phyloP scores from a whole-genome alignment of 2,888 invertebrate genomes.

The Agrilus cyanescens region DNA sequence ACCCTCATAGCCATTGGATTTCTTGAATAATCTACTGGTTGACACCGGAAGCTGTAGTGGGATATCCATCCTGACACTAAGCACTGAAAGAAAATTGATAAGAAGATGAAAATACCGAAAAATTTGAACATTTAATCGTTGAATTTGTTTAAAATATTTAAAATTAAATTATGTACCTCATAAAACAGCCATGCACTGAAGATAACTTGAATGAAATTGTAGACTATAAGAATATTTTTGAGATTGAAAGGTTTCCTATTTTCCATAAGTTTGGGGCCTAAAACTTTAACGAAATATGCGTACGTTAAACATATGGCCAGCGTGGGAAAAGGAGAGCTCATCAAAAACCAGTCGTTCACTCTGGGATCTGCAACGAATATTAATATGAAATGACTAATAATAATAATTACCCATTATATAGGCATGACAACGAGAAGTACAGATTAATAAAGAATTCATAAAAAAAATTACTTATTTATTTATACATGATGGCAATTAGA shows the following conservation, averaged over 20 bases:
- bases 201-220: constrained; percentile 81
- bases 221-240: constrained; percentile 64
- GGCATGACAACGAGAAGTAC: not conserved
- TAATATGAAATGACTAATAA: not conserved
- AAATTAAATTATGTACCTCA: constrained; percentile 74
- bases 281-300: constrained; percentile 66
- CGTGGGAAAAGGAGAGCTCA: constrained; percentile 82
- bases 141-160: not conserved
- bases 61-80: constrained; percentile 56
- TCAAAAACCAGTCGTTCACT: constrained; percentile 79
- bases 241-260: constrained; percentile 81
- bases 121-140: constrained; percentile 1
- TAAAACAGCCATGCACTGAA: constrained; percentile 87
- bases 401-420: not conserved
- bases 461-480: too few species aligned
- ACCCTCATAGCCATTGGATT: constrained; percentile 57
- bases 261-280: constrained; percentile 82
- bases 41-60: constrained; percentile 62
- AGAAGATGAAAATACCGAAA: constrained; percentile 2
- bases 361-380: constrained; percentile 62
- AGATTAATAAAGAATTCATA: not conserved
- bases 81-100: constrained; percentile 31
- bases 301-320: constrained; percentile 70
- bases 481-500: too few species aligned
- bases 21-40: constrained; percentile 69